A percentile compares a stretch with the other conserved stretches of the same genome.
Evolutionary conservation across 2,888 invertebrate genomes (phyloP).

Genomic region (Acleris holmiana): DNA sequence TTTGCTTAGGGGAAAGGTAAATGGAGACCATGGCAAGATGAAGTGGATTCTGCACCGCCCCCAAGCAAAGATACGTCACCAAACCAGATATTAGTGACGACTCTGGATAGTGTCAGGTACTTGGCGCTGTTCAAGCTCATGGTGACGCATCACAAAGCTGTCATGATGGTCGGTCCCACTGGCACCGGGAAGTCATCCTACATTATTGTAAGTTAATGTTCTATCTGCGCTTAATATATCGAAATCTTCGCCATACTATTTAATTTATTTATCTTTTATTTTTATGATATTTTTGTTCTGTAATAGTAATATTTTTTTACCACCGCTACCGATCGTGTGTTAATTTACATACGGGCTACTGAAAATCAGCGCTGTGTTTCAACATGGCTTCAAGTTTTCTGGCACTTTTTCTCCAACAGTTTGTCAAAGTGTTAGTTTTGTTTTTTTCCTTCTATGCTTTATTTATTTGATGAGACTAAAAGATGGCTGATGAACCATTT

Average conservation of each 20-base stretch:
- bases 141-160: slow-evolving; percentile 91
- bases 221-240: not conserved
- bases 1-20: slow-evolving; percentile 91
- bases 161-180: slow-evolving; percentile 96
- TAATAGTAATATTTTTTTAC: no score
- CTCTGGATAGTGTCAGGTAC: slow-evolving; percentile 94
- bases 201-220: slow-evolving; percentile 84
- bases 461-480: no score
- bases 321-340: no score
- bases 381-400: no score
- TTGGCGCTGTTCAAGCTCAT: slow-evolving; percentile 91
- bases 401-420: no score
- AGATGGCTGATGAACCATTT: no score
- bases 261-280: not conserved
- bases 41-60: slow-evolving; percentile 88
- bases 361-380: no score
- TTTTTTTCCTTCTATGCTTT: no score
- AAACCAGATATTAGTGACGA: slow-evolving; percentile 97
- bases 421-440: no score
- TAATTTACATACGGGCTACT: no score
- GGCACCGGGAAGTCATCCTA: slow-evolving; percentile 98
- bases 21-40: slow-evolving; percentile 97
- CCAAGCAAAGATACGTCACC: slow-evolving; percentile 95
- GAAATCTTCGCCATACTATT: not conserved
- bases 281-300: not conserved